Base-by-base conservation (phyloP, 2,113 vertebrate genomes). In the Lagopus muta region DNA sequence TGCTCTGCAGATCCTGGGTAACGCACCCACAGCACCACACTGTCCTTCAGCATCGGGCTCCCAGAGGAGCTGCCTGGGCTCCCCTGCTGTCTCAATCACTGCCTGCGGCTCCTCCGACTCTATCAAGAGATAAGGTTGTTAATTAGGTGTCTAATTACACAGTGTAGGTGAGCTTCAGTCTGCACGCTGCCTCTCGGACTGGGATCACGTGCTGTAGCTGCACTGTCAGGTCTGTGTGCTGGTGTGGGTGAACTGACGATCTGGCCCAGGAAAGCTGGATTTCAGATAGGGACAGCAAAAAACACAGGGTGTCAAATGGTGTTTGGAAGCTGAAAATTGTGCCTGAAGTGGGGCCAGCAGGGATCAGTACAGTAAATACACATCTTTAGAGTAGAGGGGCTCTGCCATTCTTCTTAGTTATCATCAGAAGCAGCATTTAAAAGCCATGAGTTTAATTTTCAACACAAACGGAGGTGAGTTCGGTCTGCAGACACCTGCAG, bases 401-500 rank as follows among this genome's bases (percentile, higher is more conserved):
- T 88, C 84, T 89, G 87, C 84, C 10, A 0, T 6, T 11, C 74
- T 84, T 62, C 83, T 78, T 62, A 27, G 43, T 60, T 90, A 72
- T 81, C 78, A 82, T 76, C 64, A 73, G 54, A 86, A 86, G 81
- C 70, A 73, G 52, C 58, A 30, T 78, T 69, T 92, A 79, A 94
- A 92, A 94, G 62, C 16, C 34, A 48, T 30, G 22, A 22, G 45
- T 84, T 92, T 66, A 70, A 87, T 94, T 79, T 89, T 93, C 82
- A 92, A 74, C 87, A 74, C 38, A 32, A 89, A 54, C 4, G 20
- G 90, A 91, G 75, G 82, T 45, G 86, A 94, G 82, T 62, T 70
- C 50, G 80, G 79, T 14, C 89, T 67, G 75, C 91, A 91, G 79
- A 85, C 87, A 91, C 89, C 94, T 96, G 94, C 89, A 86, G 91